These are phyloP conservation scores for Cataglyphis altisquamis DNA, from an alignment of 2,888 invertebrate genomes.

Conservation along the genomic window DNA sequence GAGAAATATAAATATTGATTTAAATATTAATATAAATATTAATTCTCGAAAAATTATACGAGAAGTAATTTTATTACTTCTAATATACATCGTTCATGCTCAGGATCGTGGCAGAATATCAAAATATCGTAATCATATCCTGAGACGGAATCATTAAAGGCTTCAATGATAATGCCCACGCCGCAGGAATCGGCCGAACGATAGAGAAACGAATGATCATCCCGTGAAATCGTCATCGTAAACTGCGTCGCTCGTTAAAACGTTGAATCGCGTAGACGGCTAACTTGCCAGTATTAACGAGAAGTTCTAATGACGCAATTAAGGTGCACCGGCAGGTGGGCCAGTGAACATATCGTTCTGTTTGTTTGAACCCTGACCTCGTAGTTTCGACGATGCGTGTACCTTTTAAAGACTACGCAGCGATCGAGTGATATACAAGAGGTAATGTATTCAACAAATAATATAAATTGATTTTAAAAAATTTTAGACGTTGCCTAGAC, in stretches of 20 bases:
- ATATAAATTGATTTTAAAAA: neutral
- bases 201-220: constrained; percentile 18
- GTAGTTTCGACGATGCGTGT: constrained; percentile 3
- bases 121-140: neutral
- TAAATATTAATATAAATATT: neutral
- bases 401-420: constrained; percentile 2
- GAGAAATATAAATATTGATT: neutral
- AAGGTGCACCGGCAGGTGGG: constrained; percentile 68
- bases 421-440: neutral
- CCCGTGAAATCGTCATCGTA: constrained; percentile 56
- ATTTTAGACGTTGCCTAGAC: neutral
- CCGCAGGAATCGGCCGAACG: constrained; percentile 38
- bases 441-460: neutral
- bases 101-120: constrained; percentile 18
- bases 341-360: constrained; percentile 48
- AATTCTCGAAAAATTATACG: neutral
- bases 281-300: constrained; percentile 62
- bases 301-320: constrained; percentile 69
- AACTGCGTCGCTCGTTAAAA: constrained; percentile 63
- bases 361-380: constrained; percentile 64
- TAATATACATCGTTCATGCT: constrained; percentile 6
- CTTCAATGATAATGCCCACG: constrained; percentile 21
- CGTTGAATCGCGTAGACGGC: constrained; percentile 45
- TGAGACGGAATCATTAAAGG: constrained; percentile 30
- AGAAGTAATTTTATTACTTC: neutral